Evolutionary conservation across 2,113 vertebrate genomes (phyloP).

Genomic region (Gracilinanus agilis): DNA sequence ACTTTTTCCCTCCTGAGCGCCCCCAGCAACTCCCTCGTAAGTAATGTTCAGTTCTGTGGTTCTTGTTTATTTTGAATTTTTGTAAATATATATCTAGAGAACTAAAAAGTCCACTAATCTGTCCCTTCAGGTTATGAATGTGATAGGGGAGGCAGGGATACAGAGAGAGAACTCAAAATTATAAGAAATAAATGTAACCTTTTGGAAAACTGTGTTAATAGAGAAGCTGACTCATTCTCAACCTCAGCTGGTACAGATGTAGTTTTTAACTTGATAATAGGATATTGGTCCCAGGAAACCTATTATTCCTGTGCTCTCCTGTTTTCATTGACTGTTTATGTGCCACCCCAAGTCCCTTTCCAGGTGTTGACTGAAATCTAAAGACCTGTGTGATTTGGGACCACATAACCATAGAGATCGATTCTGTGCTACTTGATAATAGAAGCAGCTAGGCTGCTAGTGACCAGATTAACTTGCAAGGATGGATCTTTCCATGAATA

Average conservation of each 20-base stretch:
- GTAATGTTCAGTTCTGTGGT: conserved; percentile 71
- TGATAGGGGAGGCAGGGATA: conserved; percentile 4
- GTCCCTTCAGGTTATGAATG: neutral
- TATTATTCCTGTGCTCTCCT: conserved; percentile 26
- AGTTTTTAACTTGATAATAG: neutral
- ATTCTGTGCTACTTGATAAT: conserved; percentile 11
- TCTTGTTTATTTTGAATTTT: conserved; percentile 38
- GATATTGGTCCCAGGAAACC: conserved; percentile 47
- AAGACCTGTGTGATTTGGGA: conserved; percentile 48
- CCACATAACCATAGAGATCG: conserved; percentile 39
- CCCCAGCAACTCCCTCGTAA: conserved; percentile 95
- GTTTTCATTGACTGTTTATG: neutral
- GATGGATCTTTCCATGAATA: neutral
- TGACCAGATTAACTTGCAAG: conserved; percentile 29
- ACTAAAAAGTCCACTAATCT: neutral
- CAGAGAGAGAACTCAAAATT: neutral
- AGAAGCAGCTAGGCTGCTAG: neutral
- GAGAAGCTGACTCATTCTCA: neutral
- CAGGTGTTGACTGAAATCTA: conserved; percentile 3
- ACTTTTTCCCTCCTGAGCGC: conserved; percentile 94
- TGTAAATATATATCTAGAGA: neutral
- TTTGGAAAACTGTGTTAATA: neutral
- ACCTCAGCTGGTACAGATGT: neutral
- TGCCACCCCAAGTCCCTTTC: neutral
- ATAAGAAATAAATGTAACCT: neutral